Conservation (phyloP, 2,888 invertebrate genomes). For the Aspidiotus rigidus region DNA sequence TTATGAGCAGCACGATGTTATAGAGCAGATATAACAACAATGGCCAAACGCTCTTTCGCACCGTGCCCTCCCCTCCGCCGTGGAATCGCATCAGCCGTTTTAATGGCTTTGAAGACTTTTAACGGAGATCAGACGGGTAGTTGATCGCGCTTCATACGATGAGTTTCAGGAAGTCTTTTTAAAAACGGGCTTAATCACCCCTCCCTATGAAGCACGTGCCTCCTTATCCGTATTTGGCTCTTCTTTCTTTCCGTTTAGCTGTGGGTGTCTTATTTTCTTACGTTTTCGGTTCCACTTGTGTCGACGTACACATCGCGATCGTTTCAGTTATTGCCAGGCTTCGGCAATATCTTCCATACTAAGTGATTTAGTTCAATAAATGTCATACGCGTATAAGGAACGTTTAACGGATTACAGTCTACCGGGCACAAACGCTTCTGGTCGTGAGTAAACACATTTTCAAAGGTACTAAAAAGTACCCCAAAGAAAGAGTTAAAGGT, state of each 20-base stretch:
- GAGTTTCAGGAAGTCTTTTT: conserved; percentile 8
- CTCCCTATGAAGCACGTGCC: neutral
- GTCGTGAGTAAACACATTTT: conserved; percentile 27
- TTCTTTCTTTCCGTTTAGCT: neutral
- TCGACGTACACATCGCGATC: neutral
- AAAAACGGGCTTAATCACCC: conserved; percentile 12
- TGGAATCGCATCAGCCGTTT: neutral
- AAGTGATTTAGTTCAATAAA: conserved; percentile 28
- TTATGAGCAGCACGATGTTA: neutral
- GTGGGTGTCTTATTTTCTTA: neutral
- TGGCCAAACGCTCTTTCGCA: conserved; percentile 5
- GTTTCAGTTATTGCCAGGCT: neutral
- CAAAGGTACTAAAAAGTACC: conserved; percentile 18
- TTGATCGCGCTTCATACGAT: conserved; percentile 3
- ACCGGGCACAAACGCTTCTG: neutral
- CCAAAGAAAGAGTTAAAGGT: conserved; percentile 14
- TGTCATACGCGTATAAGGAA: conserved; percentile 18
- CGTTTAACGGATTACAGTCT: conserved; percentile 29
- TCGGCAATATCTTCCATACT: neutral
- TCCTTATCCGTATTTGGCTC: neutral
- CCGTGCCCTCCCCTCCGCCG: neutral
- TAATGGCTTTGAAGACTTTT: neutral
- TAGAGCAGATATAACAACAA: neutral
- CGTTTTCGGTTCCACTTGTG: neutral
- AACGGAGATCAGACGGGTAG: neutral